Evolutionary conservation across 2,797 vertebrate genomes (phyloP), one percentile per base, ranked within the genome.

Genomic region (Spheniscus humboldti): DNA sequence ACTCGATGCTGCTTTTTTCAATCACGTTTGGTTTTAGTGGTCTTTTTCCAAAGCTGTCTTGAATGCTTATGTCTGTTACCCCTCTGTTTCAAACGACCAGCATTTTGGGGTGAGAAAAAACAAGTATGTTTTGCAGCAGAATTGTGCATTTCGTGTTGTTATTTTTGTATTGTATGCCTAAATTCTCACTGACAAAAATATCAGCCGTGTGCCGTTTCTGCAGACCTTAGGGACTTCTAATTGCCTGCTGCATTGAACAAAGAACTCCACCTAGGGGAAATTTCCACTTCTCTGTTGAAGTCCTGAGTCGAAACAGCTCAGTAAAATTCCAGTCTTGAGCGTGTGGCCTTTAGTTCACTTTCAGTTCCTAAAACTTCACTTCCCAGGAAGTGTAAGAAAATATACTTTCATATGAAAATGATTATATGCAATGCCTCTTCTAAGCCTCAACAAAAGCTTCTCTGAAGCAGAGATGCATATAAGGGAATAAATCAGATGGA

Each of bases 251-350:
- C 92, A 82, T 68, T 37, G 76, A 87, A 95, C 84, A 95, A 96
- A 94, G 92, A 94, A 95, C 95, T 96, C 81, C 71, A 94, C 97
- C 93, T 92, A 76, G 92, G 94, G 92, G 96, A 93, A 97, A 94
- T 93, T 97, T 97, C 97, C 94, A 95, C 85, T 88, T 91, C 37
- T 5, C 7, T 50, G 24, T 60, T 68, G 0, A 13, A 88, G 50
- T 86, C 75, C 48, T 24, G 59, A 67, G 84, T 7, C 78, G 82
- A 76, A 88, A 7, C 76, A 69, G 75, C 79, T 93, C 85, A 15
- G 94, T 60, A 92, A 95, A 97, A 97, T 96, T 95, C 91, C 92
- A 96, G 89, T 11, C 85, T 39, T 47, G n/a, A 85, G 56, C 13
- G 0, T 7, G 25, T n/a, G 74, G 83, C 59, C 72, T 92, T 92